A percentile compares a stretch with the other conserved stretches of the same genome.
These are phyloP conservation scores for Eilema depressum DNA, from an alignment of 2,888 invertebrate species.

Conservation along the genomic window DNA sequence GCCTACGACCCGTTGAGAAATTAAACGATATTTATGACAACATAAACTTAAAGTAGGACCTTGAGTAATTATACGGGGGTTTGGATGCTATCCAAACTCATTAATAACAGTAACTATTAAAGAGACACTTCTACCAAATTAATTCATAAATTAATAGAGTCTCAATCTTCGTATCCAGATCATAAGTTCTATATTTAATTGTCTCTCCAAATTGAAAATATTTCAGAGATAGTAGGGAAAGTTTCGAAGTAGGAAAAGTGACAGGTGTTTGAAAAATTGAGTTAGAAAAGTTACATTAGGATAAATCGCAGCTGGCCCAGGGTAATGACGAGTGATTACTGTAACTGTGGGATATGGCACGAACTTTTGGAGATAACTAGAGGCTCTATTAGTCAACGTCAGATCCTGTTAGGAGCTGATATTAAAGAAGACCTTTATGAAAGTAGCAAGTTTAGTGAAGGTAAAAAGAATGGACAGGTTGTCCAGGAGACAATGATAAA, in stretches of 20 bases:
- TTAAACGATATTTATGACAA: constrained; percentile 46
- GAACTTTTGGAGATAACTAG: constrained; percentile 45
- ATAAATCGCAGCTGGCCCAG: constrained; percentile 37
- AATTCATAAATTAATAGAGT: constrained; percentile 54
- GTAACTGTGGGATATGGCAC: constrained; percentile 32
- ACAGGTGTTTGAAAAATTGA: constrained; percentile 53
- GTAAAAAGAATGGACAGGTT: not conserved
- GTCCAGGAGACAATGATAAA: constrained; percentile 5
- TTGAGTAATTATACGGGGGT: constrained; percentile 52
- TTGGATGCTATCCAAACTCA: constrained; percentile 58
- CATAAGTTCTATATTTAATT: constrained; percentile 49
- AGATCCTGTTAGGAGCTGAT: constrained; percentile 37
- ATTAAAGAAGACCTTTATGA: constrained; percentile 23
- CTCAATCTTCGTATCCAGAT: constrained; percentile 40
- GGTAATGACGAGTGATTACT: constrained; percentile 50
- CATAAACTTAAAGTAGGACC: constrained; percentile 47
- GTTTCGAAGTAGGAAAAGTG: constrained; percentile 33
- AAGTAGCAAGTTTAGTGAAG: constrained; percentile 8
- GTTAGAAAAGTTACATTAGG: constrained; percentile 51
- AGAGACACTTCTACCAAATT: constrained; percentile 55
- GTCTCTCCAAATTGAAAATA: constrained; percentile 6
- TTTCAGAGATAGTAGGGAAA: constrained; percentile 20
- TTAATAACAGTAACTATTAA: constrained; percentile 58
- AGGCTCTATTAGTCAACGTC: constrained; percentile 48
- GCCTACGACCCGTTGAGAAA: constrained; percentile 27